A percentile compares a stretch with the other conserved stretches of the same genome.
These are phyloP conservation scores for Chalcis sispes DNA, from an alignment of 2,888 invertebrate species.

Conservation along the genomic window DNA sequence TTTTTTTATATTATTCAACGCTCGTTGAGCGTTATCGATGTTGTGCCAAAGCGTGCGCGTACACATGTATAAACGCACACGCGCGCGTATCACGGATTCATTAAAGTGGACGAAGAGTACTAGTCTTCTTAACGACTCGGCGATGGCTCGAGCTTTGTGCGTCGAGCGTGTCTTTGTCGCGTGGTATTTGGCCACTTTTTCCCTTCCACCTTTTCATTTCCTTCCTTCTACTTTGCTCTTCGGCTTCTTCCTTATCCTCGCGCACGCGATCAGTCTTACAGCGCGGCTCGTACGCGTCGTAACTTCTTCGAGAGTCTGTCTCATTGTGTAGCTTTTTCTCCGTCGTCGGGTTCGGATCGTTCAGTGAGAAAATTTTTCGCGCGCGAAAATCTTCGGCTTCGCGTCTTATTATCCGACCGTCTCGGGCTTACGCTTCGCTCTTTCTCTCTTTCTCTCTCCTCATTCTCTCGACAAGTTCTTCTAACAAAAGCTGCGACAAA, in stretches of 20 bases:
- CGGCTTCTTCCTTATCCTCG: slow-evolving; percentile 15
- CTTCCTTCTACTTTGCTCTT: background rate
- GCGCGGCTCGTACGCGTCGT: too few species aligned
- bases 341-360: background rate
- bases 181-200: background rate
- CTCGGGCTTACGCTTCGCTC: too few species aligned
- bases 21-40: too few species aligned
- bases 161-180: slow-evolving; percentile 20
- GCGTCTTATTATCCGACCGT: too few species aligned
- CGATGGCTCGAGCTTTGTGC: slow-evolving; percentile 28
- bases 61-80: too few species aligned
- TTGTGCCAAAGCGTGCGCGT: too few species aligned
- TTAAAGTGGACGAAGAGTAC: background rate
- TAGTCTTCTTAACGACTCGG: slow-evolving; percentile 10
- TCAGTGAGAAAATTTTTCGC: too few species aligned
- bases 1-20: too few species aligned
- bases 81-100: too few species aligned
- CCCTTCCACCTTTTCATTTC: background rate
- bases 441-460: background rate
- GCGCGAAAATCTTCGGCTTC: background rate
- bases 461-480: background rate
- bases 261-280: slow-evolving; percentile 18
- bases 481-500: slow-evolving; percentile 10
- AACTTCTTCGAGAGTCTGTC: too few species aligned
- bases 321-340: too few species aligned